phyloP scores from a whole-genome alignment of 1,140 invertebrate species.

The Orius insidiosus region DNA sequence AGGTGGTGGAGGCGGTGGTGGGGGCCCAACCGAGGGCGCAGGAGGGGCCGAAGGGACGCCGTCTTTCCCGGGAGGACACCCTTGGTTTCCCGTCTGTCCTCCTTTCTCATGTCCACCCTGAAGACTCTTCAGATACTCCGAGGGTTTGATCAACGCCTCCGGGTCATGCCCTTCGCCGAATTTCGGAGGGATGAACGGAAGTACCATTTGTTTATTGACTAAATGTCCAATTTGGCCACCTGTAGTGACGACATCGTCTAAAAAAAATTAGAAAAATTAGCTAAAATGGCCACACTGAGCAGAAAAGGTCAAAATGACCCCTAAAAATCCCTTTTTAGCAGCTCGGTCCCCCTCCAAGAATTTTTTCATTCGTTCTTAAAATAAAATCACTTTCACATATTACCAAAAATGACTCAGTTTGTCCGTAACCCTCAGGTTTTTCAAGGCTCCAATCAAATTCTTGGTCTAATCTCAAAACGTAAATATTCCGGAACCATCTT shows the following conservation, averaged over 20 bases:
- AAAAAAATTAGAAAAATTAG: no score
- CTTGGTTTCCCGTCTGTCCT: neutral
- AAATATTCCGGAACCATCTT: no score
- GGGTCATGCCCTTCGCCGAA: conserved; percentile 47
- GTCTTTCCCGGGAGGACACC: conserved; percentile 14
- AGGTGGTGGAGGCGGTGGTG: conserved; percentile 23
- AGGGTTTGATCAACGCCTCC: conserved; percentile 73
- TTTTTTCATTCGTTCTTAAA: no score
- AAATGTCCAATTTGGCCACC: conserved; percentile 28
- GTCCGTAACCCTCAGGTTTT: conserved; percentile 8
- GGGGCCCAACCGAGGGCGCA: conserved; percentile 37
- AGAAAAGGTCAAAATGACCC: no score
- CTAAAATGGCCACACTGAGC: no score
- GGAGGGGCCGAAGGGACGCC: conserved; percentile 4
- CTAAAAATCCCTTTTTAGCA: no score
- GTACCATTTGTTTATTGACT: conserved; percentile 62
- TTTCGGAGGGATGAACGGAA: conserved; percentile 76
- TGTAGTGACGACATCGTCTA: no score
- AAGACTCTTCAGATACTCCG: conserved; percentile 74
- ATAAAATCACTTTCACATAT: no score
- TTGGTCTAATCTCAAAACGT: conserved; percentile 56
- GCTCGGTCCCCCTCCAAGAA: no score
- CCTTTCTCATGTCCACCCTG: conserved; percentile 28
- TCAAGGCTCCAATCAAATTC: conserved; percentile 64
- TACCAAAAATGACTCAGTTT: no score